Evolutionary conservation across 2,113 vertebrate species (phyloP).

Genomic region (Coreoperca whiteheadi): DNA sequence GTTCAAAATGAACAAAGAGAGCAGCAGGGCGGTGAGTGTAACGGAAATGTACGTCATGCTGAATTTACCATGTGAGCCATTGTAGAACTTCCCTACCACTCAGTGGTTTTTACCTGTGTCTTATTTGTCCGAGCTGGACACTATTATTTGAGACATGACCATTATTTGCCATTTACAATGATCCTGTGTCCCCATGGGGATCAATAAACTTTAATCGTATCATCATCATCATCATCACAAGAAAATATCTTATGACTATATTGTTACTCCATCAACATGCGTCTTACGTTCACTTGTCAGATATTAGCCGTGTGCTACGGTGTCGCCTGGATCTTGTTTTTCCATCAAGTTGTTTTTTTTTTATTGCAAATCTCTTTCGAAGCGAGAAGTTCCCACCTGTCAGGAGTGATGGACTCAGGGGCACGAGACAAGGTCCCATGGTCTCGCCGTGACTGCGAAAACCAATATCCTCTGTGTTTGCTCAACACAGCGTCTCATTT

Average conservation of each 20-base stretch:
- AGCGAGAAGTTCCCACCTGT: not conserved
- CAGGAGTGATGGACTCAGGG: not conserved
- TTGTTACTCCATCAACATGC: not conserved
- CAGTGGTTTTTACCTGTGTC: not conserved
- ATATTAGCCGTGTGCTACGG: not conserved
- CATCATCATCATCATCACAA: not conserved
- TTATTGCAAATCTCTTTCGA: conserved; percentile 16
- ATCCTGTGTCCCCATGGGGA: not conserved
- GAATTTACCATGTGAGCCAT: not conserved
- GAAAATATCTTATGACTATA: not conserved
- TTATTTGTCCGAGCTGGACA: not conserved
- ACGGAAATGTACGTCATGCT: not conserved
- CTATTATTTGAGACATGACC: not conserved
- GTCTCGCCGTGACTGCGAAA: conserved; percentile 40
- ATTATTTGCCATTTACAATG: not conserved
- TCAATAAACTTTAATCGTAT: not conserved
- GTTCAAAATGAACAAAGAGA: not conserved
- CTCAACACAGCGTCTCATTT: conserved; percentile 48
- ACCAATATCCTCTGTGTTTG: conserved; percentile 54
- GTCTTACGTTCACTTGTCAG: not conserved
- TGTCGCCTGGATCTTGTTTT: not conserved
- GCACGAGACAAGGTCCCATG: conserved; percentile 25
- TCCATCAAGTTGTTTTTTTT: not conserved
- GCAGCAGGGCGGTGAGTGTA: not conserved
- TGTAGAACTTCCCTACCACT: too few relatives aligned